These are phyloP conservation scores for Deilephila porcellus DNA, from an alignment of 2,888 invertebrate genomes.

Conservation along the genomic window DNA sequence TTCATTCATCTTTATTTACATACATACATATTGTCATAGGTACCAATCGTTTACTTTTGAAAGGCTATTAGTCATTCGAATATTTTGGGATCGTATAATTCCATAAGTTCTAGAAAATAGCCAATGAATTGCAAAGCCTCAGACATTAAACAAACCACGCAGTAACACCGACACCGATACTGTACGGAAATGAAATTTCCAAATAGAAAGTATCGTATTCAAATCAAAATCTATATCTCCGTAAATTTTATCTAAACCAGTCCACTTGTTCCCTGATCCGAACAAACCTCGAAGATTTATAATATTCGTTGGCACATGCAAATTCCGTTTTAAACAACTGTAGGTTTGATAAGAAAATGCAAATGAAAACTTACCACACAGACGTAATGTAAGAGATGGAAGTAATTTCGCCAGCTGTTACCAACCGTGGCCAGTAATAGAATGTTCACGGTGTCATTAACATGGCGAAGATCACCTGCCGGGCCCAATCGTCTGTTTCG, in stretches of 20 bases:
- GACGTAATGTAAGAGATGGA: slow-evolving; percentile 42
- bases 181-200: not conserved
- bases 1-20: too few relatives aligned
- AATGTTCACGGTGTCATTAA: slow-evolving; percentile 57
- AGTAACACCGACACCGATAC: not conserved
- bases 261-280: slow-evolving; percentile 15
- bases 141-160: not conserved
- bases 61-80: too few relatives aligned
- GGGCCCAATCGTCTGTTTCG: slow-evolving; percentile 54
- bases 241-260: slow-evolving; percentile 30
- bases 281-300: slow-evolving; percentile 21
- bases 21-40: too few relatives aligned
- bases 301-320: slow-evolving; percentile 13
- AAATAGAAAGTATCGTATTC: slow-evolving; percentile 12
- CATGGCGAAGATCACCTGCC: slow-evolving; percentile 62
- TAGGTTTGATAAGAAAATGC: slow-evolving; percentile 37
- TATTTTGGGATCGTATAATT: too few relatives aligned
- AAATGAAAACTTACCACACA: slow-evolving; percentile 52
- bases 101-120: not conserved
- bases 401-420: slow-evolving; percentile 45
- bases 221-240: slow-evolving; percentile 5
- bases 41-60: too few relatives aligned
- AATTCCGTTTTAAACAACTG: slow-evolving; percentile 25
- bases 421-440: slow-evolving; percentile 54
- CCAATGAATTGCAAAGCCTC: not conserved